phyloP scores from a whole-genome alignment of 2,888 invertebrate genomes.

The Eulithis testata region DNA sequence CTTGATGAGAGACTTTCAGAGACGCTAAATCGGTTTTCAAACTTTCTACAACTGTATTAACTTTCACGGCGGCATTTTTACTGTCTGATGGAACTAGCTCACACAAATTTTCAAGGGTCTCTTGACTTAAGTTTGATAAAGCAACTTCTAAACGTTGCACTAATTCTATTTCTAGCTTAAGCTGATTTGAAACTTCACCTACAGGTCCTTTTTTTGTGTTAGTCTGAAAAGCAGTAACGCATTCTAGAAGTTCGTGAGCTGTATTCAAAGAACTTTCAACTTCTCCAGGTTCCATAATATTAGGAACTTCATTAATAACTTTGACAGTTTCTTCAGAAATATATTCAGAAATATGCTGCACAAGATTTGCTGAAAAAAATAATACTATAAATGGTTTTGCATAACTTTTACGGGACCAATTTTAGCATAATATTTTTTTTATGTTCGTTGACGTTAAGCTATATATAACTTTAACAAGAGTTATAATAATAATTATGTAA shows the following conservation, averaged over 20 bases:
- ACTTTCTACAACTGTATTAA: slow-evolving; percentile 38
- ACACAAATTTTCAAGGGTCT: slow-evolving; percentile 41
- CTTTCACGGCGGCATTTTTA: slow-evolving; percentile 36
- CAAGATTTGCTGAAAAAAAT: slow-evolving; percentile 51
- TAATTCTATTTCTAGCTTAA: slow-evolving; percentile 42
- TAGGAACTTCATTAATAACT: slow-evolving; percentile 47
- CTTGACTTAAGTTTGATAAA: slow-evolving; percentile 42
- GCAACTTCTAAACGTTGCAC: slow-evolving; percentile 46
- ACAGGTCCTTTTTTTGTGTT: slow-evolving; percentile 18
- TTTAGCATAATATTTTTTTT: too few relatives aligned
- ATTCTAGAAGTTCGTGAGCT: slow-evolving; percentile 55
- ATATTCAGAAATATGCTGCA: slow-evolving; percentile 56
- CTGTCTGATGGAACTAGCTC: slow-evolving; percentile 33
- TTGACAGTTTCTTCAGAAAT: slow-evolving; percentile 51
- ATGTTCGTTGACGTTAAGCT: too few relatives aligned
- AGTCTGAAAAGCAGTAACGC: slow-evolving; percentile 39
- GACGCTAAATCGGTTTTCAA: slow-evolving; percentile 41
- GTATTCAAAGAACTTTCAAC: slow-evolving; percentile 49
- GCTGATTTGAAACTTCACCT: slow-evolving; percentile 35
- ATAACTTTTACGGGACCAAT: not conserved
- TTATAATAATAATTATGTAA: not conserved
- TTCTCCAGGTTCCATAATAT: slow-evolving; percentile 42
- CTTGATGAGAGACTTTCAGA: slow-evolving; percentile 20
- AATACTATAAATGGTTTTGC: not conserved
- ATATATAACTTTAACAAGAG: too few relatives aligned